A percentile compares a stretch with the other conserved stretches of the same genome.
Evolutionary conservation across 2,888 invertebrate genomes (phyloP).

Genomic region (Meliscaeva auricollis): DNA sequence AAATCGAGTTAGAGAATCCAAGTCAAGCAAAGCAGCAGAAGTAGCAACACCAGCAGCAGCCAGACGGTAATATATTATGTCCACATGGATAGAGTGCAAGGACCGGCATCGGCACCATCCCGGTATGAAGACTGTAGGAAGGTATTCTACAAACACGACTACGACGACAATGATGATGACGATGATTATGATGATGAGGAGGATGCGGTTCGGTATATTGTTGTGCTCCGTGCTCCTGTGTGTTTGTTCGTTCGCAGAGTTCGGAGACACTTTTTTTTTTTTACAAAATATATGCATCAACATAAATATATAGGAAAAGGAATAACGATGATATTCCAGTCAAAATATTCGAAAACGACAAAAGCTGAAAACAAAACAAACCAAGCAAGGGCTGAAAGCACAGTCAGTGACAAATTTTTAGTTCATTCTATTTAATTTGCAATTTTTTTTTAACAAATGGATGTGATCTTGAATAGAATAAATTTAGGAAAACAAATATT

Average conservation of each 20-base stretch:
- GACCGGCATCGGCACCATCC: conserved; percentile 57
- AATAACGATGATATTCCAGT: conserved; percentile 61
- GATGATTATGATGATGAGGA: conserved; percentile 26
- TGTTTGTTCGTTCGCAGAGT: no score
- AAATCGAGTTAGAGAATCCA: conserved; percentile 61
- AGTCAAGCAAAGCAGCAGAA: conserved; percentile 20
- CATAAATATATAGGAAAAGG: conserved; percentile 2
- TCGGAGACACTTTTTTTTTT: conserved; percentile 21
- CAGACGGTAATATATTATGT: conserved; percentile 71
- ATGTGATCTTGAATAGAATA: no score
- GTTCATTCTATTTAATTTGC: neutral
- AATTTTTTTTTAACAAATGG: neutral
- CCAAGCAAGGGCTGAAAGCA: conserved; percentile 33
- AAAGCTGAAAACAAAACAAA: conserved; percentile 56
- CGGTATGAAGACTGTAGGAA: conserved; percentile 27
- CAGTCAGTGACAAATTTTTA: conserved; percentile 37
- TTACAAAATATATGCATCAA: conserved; percentile 7
- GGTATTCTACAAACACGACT: neutral
- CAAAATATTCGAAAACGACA: conserved; percentile 57
- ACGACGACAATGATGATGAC: conserved; percentile 7
- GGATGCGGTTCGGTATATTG: conserved; percentile 13
- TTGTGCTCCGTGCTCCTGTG: conserved; percentile 11
- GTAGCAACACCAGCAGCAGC: conserved; percentile 35
- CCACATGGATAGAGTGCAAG: conserved; percentile 68
- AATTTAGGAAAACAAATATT: no score